Conservation (phyloP, 2,113 vertebrate genomes). For the Plecotus auritus region DNA sequence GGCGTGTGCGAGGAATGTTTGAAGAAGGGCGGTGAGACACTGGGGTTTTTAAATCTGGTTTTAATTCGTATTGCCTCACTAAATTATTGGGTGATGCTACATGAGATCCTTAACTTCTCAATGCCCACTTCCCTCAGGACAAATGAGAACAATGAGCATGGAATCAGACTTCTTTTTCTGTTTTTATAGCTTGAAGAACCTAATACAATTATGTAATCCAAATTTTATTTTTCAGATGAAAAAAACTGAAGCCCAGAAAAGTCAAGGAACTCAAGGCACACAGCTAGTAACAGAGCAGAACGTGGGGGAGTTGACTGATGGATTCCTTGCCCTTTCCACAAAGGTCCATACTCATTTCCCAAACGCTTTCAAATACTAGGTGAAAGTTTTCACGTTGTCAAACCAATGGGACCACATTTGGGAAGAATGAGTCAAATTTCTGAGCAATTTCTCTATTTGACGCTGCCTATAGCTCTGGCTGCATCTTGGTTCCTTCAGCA, state of each 20-base stretch:
- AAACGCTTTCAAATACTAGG: background rate
- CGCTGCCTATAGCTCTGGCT: constrained; percentile 41
- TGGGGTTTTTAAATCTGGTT: constrained; percentile 36
- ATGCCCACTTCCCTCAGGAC: background rate
- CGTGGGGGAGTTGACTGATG: rapidly evolving
- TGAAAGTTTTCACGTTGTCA: background rate
- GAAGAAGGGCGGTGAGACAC: constrained; percentile 44
- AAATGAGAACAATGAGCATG: background rate
- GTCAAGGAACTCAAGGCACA: background rate
- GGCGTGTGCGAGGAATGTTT: background rate
- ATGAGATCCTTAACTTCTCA: background rate
- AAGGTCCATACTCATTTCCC: background rate
- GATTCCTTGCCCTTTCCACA: background rate
- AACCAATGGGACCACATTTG: background rate
- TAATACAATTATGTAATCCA: background rate
- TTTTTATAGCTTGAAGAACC: background rate
- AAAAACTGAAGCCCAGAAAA: background rate
- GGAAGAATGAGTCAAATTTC: background rate
- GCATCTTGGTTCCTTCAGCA: constrained; percentile 35
- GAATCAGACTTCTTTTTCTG: background rate
- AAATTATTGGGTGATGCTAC: constrained; percentile 39
- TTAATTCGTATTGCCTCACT: constrained; percentile 55
- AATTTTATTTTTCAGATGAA: background rate
- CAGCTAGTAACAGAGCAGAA: background rate
- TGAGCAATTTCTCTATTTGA: background rate